phyloP scores from a whole-genome alignment of 2,113 vertebrate genomes.

The Neopipo cinnamomea region DNA sequence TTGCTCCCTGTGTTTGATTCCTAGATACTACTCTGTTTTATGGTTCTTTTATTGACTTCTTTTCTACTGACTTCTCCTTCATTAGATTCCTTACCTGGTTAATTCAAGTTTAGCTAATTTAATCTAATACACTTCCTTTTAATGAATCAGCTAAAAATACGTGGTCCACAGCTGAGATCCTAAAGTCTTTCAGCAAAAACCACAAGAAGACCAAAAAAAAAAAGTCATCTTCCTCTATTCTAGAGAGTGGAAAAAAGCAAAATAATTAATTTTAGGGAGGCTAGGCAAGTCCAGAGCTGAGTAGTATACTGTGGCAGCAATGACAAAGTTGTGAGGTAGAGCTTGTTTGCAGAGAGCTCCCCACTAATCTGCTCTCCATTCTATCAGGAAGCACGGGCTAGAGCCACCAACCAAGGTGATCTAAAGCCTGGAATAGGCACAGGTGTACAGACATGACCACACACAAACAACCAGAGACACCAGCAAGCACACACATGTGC shows the following conservation, averaged over 20 bases:
- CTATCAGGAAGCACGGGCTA: background rate
- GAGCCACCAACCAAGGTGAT: background rate
- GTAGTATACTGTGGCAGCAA: background rate
- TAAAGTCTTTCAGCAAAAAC: background rate
- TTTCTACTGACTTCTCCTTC: background rate
- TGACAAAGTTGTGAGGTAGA: background rate
- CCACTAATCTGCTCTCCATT: background rate
- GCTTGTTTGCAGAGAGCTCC: background rate
- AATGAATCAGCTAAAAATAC: background rate
- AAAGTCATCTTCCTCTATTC: background rate
- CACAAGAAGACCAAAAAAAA: background rate
- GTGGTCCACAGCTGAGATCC: background rate
- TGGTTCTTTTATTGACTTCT: background rate
- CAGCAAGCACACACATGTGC: background rate
- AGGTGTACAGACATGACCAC: accelerated
- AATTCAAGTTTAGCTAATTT: background rate
- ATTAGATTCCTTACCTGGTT: background rate
- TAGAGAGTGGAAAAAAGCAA: background rate
- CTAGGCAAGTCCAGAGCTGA: background rate
- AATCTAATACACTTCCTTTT: background rate
- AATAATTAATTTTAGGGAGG: background rate
- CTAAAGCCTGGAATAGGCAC: background rate
- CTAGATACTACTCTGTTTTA: background rate
- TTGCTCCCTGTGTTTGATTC: background rate
- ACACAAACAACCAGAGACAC: background rate